Percentiles rank a stretch among this genome's conserved stretches.
Conservation (phyloP, 1,140 invertebrate species). For the Ceratina japonica region DNA sequence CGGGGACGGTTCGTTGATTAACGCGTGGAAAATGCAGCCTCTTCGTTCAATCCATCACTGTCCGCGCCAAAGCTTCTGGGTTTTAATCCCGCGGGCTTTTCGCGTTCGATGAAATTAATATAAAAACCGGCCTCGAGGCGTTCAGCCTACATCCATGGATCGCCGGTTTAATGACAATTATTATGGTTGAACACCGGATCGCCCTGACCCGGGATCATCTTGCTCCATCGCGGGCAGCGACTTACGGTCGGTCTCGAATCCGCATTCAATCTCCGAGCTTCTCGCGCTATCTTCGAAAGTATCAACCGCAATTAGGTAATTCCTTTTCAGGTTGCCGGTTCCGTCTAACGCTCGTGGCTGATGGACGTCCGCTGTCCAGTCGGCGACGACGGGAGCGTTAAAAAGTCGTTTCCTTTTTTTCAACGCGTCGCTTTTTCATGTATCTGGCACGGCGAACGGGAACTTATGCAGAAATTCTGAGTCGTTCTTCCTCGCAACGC, state of each 20-base stretch:
- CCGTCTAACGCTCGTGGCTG: neutral
- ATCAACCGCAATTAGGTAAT: neutral
- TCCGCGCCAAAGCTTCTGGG: neutral
- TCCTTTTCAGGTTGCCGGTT: neutral
- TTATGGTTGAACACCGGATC: neutral
- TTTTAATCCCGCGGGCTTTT: neutral
- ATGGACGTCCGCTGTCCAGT: neutral
- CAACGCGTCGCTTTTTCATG: slow-evolving; percentile 20
- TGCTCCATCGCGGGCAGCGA: neutral
- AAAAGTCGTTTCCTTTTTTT: slow-evolving; percentile 25
- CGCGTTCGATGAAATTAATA: neutral
- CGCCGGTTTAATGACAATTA: no score
- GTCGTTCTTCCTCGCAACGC: neutral
- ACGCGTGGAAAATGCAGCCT: neutral
- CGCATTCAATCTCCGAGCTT: neutral
- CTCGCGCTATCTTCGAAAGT: neutral
- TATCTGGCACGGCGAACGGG: slow-evolving; percentile 39
- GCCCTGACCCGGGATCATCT: neutral
- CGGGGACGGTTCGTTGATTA: neutral
- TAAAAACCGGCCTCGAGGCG: no score
- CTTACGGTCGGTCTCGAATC: neutral
- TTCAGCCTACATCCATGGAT: no score
- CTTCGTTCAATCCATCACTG: neutral
- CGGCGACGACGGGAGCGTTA: neutral
- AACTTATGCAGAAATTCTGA: slow-evolving; percentile 15